Base-by-base conservation (phyloP, 2,888 invertebrate species). In the Agonum fuliginosum region DNA sequence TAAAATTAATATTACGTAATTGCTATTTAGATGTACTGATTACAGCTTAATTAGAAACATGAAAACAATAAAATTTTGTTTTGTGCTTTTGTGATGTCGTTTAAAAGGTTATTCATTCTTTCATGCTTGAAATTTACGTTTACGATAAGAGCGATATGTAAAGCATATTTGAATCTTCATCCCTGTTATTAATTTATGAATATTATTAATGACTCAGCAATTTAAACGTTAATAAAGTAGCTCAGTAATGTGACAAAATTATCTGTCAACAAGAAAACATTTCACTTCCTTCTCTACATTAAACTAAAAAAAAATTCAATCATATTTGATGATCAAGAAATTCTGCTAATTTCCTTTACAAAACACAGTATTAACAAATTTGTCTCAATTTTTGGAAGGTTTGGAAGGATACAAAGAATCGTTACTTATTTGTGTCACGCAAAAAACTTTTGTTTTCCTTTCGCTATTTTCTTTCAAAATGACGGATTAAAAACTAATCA, bases 381-480 rank as follows among this genome's bases (percentile, higher is more conserved):
- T 22, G 4, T n/a, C n/a, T 24, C 10, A 24, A n/a, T 19, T 22
- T 54, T 54, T 24, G 24, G 12, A 20, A 24, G 54, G 22, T 12
- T 54, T 54, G 24, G 24, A 6, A 22, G 54, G 54, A 54, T 54
- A 54, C 22, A 48, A 48, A 54, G 24, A 54, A n/a, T 54, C 54
- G 54, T 54, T 54, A 24, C 22, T 24, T 24, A 54, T 54, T 22
- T 54, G 24, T 12, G 54, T 54, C 54, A 54, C 54, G 54, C 54
- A 54, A 54, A 22, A 54, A 54, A 54, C 54, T 54, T 54, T 54
- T 22, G 20, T 54, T 54, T n/a, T 22, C 54, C 5, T 22, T 0
- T 37, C 22, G 54, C 54, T 54, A 54, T 54, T 54, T 54, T 54
- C 22, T 54, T 54, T 54, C 54, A 54, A 54, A 24, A 54, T 54